Base-by-base conservation (phyloP, 2,888 invertebrate species). In the Orchesellides sinensis region DNA sequence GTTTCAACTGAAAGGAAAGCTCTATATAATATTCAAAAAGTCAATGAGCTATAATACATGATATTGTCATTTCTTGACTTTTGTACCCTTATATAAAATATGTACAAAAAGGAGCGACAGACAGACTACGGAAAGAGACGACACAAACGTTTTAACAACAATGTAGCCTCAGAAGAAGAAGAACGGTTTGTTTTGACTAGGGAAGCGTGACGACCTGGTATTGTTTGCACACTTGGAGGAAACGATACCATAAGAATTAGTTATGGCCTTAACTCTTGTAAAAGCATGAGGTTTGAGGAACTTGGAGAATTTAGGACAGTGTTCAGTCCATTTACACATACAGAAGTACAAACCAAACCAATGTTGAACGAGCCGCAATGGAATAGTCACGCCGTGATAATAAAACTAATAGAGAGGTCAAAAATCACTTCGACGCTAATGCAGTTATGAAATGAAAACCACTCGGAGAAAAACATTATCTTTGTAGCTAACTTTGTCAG, bases 101-200 rank as follows among this genome's bases (percentile, higher is more conserved):
- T n/a, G n/a, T 52, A 74, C 69, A 83, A 45, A 68, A 74, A 68
- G 21, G 68, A 56, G 73, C 80, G 80, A 83, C 83, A 75, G 80
- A 70, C 69, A 32, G 78, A 59, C 72, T 73, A 72, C 78, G 73
- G 40, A 73, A 6, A 27, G 23, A 72, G 66, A 65, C 73, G 70
- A 78, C 63, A 61, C 25, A 19, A 79, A 63, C 63, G 54, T 35
- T 68, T 23, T n/a, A n/a, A n/a, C 54, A 72, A 65, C 49, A 80
- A 25, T 73, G 47, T 54, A 59, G 61, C 45, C 63, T 61, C 17
- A 83, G 68, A 32, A 52, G 80, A n/a, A n/a, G n/a, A 73, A 59
- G 70, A 74, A 84, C 84, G 81, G 84, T 87, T 78, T 78, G 85
- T 87, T 87, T 86, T 86, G 86, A 86, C 84, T 85, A 81, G 83